phyloP scores from a whole-genome alignment of 2,113 vertebrate genomes.

The Hemiprocne comata region DNA sequence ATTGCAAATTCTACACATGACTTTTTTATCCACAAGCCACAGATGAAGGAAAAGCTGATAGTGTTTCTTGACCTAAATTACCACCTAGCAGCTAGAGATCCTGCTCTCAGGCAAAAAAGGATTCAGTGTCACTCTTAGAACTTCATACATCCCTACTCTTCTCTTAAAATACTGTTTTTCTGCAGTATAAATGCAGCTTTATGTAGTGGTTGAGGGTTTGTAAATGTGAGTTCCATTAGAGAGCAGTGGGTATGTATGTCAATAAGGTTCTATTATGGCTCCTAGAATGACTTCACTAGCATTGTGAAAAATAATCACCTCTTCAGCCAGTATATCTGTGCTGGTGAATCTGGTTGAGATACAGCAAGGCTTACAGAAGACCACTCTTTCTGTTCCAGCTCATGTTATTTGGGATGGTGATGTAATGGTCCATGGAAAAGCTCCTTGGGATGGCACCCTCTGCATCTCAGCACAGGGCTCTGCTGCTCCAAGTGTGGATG shows the following conservation, averaged over 20 bases:
- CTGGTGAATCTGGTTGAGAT: background rate
- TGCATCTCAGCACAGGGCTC: background rate
- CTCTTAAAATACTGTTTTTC: background rate
- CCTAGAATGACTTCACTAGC: background rate
- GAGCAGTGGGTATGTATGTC: background rate
- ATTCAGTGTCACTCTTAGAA: background rate
- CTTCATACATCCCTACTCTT: background rate
- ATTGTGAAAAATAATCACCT: background rate
- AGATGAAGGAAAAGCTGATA: constrained; percentile 8
- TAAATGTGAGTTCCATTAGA: background rate
- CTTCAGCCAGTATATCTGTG: background rate
- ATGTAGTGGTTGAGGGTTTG: background rate
- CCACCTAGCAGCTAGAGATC: background rate
- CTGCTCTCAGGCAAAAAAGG: background rate
- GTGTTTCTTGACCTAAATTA: constrained; percentile 8
- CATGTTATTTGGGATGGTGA: background rate
- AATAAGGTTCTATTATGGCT: background rate
- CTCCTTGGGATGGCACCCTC: background rate
- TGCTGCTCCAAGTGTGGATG: background rate
- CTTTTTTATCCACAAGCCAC: background rate
- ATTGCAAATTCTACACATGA: background rate
- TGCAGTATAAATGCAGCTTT: background rate
- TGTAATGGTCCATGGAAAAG: background rate
- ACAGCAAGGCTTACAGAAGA: background rate
- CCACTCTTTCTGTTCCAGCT: background rate